Conservation (phyloP, 2,888 invertebrate species). For the Epinotia demarniana region DNA sequence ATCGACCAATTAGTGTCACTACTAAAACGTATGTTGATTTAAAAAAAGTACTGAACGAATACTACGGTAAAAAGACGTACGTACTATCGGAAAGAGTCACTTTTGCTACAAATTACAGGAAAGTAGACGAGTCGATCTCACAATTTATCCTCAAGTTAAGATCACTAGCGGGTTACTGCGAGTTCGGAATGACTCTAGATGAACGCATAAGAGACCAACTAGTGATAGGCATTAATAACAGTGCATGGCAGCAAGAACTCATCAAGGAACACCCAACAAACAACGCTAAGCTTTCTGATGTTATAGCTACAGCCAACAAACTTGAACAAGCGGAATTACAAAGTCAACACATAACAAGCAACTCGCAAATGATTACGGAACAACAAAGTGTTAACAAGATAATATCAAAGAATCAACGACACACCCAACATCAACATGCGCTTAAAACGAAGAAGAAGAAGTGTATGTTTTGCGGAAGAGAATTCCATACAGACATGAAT, state of each 20-base stretch:
- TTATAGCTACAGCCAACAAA: constrained; percentile 8
- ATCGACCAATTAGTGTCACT: background rate
- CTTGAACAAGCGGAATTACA: constrained; percentile 14
- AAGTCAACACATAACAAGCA: constrained; percentile 8
- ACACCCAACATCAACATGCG: background rate
- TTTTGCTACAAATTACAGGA: too few relatives aligned
- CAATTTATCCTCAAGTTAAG: too few relatives aligned
- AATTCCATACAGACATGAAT: constrained; percentile 8
- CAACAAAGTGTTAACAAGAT: constrained; percentile 7
- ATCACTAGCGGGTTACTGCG: too few relatives aligned
- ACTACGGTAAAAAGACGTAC: constrained; percentile 1
- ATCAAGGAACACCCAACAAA: constrained; percentile 9
- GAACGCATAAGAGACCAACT: background rate
- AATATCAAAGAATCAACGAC: background rate
- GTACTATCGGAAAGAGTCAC: too few relatives aligned
- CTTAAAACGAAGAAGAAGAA: background rate
- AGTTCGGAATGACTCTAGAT: background rate
- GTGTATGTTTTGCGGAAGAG: constrained; percentile 10
- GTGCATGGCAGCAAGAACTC: constrained; percentile 6
- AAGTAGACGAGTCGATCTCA: too few relatives aligned
- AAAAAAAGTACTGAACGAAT: background rate
- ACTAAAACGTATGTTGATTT: background rate
- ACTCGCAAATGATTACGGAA: background rate
- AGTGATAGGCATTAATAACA: constrained; percentile 5
- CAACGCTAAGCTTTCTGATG: background rate